A percentile compares a stretch with the other conserved stretches of the same genome.
Conservation (phyloP, 2,797 vertebrate species). For the Cottoperca gobio region DNA sequence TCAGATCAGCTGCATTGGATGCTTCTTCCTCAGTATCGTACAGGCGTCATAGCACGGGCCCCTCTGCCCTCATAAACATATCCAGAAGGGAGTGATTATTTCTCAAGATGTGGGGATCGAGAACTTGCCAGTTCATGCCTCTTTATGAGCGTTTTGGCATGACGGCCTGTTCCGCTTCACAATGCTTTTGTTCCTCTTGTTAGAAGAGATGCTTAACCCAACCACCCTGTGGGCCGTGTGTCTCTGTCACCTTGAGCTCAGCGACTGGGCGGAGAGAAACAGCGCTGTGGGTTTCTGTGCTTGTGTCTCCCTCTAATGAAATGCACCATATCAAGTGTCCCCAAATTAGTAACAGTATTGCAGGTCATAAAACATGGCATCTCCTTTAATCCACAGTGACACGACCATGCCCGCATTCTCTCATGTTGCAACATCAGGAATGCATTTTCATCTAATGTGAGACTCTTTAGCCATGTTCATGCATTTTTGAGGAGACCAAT, state of each 20-base stretch:
- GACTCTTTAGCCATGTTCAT: conserved; percentile 66
- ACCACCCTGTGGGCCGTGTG: conserved; percentile 55
- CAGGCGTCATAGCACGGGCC: conserved; percentile 71
- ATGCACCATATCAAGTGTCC: conserved; percentile 71
- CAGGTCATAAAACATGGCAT: conserved; percentile 74
- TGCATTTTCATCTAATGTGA: conserved; percentile 70
- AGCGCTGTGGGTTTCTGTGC: conserved; percentile 54
- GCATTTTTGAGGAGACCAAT: conserved; percentile 79
- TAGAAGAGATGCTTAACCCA: conserved; percentile 68
- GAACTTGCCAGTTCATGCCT: conserved; percentile 81
- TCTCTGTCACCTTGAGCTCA: conserved; percentile 72
- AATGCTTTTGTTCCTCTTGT: conserved; percentile 75
- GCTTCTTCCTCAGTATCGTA: conserved; percentile 60
- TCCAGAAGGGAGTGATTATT: conserved; percentile 85
- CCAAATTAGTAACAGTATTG: conserved; percentile 78
- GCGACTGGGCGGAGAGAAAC: conserved; percentile 24
- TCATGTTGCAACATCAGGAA: conserved; percentile 79
- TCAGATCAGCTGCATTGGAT: conserved; percentile 64
- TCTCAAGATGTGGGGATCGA: conserved; percentile 81
- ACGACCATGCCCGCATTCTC: conserved; percentile 61
- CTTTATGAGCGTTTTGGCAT: conserved; percentile 81
- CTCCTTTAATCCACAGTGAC: conserved; percentile 74
- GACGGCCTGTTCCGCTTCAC: conserved; percentile 69
- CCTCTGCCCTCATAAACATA: conserved; percentile 81
- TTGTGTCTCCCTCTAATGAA: conserved; percentile 66